These are phyloP conservation scores for Drosophila fulvimacula DNA, from an alignment of 2,888 invertebrate genomes.

Conservation along the genomic window DNA sequence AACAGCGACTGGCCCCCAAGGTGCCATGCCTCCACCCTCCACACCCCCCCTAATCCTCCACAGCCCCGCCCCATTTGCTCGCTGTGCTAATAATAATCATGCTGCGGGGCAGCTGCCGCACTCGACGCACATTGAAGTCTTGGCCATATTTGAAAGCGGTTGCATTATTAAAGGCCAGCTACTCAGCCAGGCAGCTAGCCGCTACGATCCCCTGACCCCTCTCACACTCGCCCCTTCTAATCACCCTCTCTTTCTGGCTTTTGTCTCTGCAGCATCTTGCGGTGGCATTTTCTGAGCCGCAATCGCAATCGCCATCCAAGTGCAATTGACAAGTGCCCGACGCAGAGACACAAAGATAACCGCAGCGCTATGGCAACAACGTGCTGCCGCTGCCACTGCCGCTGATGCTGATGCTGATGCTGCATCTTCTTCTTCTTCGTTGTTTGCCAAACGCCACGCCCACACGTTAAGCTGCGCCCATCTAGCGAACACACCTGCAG, in stretches of 20 bases:
- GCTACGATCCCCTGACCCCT: background rate
- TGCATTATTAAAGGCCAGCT: slow-evolving; percentile 23
- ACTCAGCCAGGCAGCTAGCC: background rate
- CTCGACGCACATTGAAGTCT: slow-evolving; percentile 21
- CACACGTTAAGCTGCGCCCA: background rate
- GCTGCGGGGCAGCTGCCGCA: slow-evolving; percentile 34
- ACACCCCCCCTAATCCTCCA: background rate
- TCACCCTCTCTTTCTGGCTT: background rate
- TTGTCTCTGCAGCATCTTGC: slow-evolving; percentile 25
- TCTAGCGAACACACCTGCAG: background rate
- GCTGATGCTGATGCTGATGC: too few relatives aligned
- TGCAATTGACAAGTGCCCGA: slow-evolving; percentile 54
- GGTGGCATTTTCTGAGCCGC: slow-evolving; percentile 26
- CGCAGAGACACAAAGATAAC: slow-evolving; percentile 23
- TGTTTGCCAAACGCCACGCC: background rate
- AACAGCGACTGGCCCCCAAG: slow-evolving; percentile 41
- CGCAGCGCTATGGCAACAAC: slow-evolving; percentile 32
- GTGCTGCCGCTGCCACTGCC: background rate
- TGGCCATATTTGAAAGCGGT: slow-evolving; percentile 8
- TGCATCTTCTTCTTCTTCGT: background rate
- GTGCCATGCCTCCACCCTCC: background rate
- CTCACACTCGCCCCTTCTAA: background rate
- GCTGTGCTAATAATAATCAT: slow-evolving; percentile 45
- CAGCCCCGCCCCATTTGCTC: background rate
- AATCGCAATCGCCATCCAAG: slow-evolving; percentile 27